These are phyloP conservation scores for Schmidtea mediterranea DNA, from an alignment of 1,140 invertebrate genomes.

Conservation along the genomic window DNA sequence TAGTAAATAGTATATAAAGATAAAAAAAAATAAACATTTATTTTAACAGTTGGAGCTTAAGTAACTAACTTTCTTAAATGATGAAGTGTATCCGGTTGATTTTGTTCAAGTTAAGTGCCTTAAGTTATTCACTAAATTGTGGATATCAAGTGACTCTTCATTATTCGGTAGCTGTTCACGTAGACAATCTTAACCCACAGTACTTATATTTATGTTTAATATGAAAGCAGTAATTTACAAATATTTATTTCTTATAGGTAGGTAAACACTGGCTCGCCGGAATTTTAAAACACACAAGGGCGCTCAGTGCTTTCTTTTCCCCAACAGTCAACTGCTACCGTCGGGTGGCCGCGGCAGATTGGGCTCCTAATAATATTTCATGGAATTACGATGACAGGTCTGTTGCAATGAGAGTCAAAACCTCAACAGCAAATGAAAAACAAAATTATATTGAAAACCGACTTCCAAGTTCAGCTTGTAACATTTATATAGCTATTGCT, in stretches of 20 bases:
- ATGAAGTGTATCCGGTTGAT: too few species aligned
- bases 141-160: too few species aligned
- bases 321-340: constrained; percentile 11
- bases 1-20: too few species aligned
- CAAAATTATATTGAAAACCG: constrained; percentile 9
- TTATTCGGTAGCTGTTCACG: too few species aligned
- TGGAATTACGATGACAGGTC: constrained; percentile 9
- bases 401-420: constrained; percentile 7
- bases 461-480: constrained; percentile 7
- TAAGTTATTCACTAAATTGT: too few species aligned
- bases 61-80: too few species aligned
- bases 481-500: constrained; percentile 9
- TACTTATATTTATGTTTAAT: too few species aligned
- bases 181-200: too few species aligned
- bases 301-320: constrained; percentile 7
- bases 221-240: too few species aligned
- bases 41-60: too few species aligned
- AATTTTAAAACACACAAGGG: constrained; percentile 7
- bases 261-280: constrained; percentile 9
- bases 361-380: constrained; percentile 4
- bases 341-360: not conserved
- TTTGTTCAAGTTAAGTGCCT: too few species aligned
- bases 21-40: too few species aligned
- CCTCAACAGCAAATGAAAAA: not conserved
- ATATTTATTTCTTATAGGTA: constrained; percentile 5